Conservation (phyloP, 2,888 invertebrate genomes). For the Entomobrya proxima region DNA sequence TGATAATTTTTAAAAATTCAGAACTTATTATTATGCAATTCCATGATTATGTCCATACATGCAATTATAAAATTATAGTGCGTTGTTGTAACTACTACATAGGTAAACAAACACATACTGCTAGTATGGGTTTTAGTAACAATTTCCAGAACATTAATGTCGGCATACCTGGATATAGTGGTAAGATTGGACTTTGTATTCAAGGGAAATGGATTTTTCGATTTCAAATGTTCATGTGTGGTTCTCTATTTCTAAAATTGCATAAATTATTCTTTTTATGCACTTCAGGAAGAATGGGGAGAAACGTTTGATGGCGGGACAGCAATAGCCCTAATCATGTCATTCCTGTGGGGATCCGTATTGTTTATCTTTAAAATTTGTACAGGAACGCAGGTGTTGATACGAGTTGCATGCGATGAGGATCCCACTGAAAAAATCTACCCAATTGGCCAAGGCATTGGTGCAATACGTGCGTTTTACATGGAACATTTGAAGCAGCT, state of each 20-base stretch:
- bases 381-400: conserved; percentile 53
- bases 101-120: conserved; percentile 60
- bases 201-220: too few relatives aligned
- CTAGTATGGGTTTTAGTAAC: conserved; percentile 49
- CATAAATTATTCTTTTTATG: background rate
- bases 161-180: conserved; percentile 33
- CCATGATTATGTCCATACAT: background rate
- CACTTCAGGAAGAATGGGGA: conserved; percentile 60
- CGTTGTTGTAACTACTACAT: background rate
- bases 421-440: conserved; percentile 57
- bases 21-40: background rate
- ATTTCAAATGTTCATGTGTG: too few relatives aligned
- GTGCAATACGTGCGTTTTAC: conserved; percentile 53
- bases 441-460: conserved; percentile 59
- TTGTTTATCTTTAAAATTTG: conserved; percentile 60
- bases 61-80: background rate
- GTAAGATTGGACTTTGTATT: too few relatives aligned
- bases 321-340: conserved; percentile 61
- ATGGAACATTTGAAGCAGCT: conserved; percentile 59
- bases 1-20: background rate
- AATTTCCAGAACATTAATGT: background rate
- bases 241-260: too few relatives aligned
- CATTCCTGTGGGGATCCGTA: conserved; percentile 71
- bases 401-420: conserved; percentile 45
- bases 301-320: conserved; percentile 50